These are phyloP conservation scores for Aldabrachelys gigantea DNA, from an alignment of 2,113 vertebrate species.

Conservation along the genomic window DNA sequence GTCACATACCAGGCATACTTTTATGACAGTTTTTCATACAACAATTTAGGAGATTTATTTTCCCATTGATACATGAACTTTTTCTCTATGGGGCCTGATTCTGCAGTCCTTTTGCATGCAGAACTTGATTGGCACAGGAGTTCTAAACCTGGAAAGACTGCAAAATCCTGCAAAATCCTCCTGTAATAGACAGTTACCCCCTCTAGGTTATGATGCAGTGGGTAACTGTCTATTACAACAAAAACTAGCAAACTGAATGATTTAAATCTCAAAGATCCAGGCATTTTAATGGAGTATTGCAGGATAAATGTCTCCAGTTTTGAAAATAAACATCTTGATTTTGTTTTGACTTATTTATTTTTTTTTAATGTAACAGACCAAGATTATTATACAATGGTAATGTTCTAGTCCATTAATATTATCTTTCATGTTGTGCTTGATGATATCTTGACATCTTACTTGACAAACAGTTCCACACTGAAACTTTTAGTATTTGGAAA, in stretches of 20 bases:
- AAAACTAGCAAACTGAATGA: background rate
- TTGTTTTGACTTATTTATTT: background rate
- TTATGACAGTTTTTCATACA: fast-evolving
- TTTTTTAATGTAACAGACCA: background rate
- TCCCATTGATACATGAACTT: fast-evolving
- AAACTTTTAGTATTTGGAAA: background rate
- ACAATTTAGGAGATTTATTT: fast-evolving
- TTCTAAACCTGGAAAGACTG: background rate
- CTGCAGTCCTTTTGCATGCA: background rate
- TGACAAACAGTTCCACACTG: background rate
- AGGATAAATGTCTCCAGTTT: background rate
- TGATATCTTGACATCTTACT: background rate
- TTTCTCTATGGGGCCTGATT: background rate
- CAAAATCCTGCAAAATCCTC: too few species aligned
- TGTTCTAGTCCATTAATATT: background rate
- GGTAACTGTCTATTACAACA: background rate
- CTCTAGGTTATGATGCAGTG: background rate
- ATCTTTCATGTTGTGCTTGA: background rate
- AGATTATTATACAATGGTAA: background rate
- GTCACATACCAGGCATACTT: fast-evolving
- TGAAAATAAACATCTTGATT: background rate
- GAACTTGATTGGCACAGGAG: background rate
- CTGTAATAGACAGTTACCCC: too few species aligned
- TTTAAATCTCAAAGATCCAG: fast-evolving
- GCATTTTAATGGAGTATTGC: fast-evolving